Evolutionary conservation across 2,888 invertebrate genomes (phyloP), one percentile per base, ranked within the genome.

Genomic region (Phortica magna): DNA sequence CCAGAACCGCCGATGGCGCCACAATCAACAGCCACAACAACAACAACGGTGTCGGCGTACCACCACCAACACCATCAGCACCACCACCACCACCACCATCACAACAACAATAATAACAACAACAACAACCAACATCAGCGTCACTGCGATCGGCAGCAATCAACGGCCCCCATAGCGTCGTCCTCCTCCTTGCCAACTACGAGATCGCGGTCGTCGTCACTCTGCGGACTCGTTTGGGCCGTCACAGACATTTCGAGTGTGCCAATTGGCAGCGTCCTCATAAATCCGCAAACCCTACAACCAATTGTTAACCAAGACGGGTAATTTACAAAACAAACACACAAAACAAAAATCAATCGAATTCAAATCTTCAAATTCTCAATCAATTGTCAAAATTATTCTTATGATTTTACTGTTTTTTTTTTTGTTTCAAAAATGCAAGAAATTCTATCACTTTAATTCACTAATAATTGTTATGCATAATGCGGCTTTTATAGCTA

Each of bases 261-360:
- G 78, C 98, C 98, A 73, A 94, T 95, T 76, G 98, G 98, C 78
- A 97, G 97, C 84, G 93, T 98, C 85, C 95, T 98, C 85, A 96
- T 98, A 91, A 96, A 98, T 91, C 98, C 98, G 39, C 92, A 92
- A 89, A 92, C 92, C 88, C 90, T 92, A 83, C 92, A 92, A 90
- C 92, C 92, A 88, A 91, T 92, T 88, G 90, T 92, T 88, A 92
- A 92, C 90, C 90, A 91, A 91, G 92, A 92, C 91, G 92, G 92
- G 92, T 92, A 92, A 92, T 90, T 91, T 91, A 89, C 86, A 88
- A 87, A 85, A 88, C 83, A 88, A 85, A 84, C 77, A 86, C 81
- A 85, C 77, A 84, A 78, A 81, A 74, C 10, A 73, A 64, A 76
- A 17, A 48, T 43, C n/a, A 39, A 39, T 57, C n/a, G 42, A 7